Conservation (phyloP, 2,888 invertebrate genomes). For the Drosophila kuntzei region DNA sequence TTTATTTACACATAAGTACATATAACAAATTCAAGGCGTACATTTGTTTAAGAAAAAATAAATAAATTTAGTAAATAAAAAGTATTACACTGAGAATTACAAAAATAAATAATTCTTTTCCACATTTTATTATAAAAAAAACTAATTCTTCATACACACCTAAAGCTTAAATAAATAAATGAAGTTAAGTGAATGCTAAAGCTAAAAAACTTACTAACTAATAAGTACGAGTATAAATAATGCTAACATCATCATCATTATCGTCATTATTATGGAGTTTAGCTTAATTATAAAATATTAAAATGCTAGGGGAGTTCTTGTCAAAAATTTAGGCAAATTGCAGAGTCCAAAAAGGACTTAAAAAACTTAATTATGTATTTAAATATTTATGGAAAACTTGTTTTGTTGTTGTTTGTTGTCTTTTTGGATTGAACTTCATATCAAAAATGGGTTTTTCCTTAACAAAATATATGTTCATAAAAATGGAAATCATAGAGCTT, state of each 20-base stretch:
- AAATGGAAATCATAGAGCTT: constrained; percentile 50
- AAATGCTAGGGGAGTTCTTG: constrained; percentile 57
- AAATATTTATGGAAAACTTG: constrained; percentile 72
- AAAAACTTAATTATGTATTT: constrained; percentile 40
- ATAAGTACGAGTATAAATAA: constrained; percentile 52
- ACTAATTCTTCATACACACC: constrained; percentile 22
- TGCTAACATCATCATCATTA: constrained; percentile 33
- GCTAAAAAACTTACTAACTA: constrained; percentile 62
- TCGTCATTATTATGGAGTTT: constrained; percentile 28
- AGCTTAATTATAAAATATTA: constrained; percentile 57
- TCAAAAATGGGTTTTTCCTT: constrained; percentile 49
- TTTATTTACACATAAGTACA: constrained; percentile 68
- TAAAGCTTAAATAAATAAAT: constrained; percentile 49
- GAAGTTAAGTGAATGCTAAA: constrained; percentile 53
- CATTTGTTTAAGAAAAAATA: constrained; percentile 47
- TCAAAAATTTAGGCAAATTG: constrained; percentile 50
- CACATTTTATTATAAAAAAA: constrained; percentile 12
- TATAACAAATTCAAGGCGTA: constrained; percentile 70
- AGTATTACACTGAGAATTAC: constrained; percentile 39
- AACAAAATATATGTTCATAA: constrained; percentile 55
- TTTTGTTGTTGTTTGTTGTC: constrained; percentile 68
- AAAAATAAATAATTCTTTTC: constrained; percentile 29
- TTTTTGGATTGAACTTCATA: constrained; percentile 40
- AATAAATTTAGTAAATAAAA: constrained; percentile 41
- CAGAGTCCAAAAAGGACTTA: constrained; percentile 55